These are phyloP conservation scores for Acinonyx jubatus DNA, from an alignment of 2,113 vertebrate species.

Conservation along the genomic window DNA sequence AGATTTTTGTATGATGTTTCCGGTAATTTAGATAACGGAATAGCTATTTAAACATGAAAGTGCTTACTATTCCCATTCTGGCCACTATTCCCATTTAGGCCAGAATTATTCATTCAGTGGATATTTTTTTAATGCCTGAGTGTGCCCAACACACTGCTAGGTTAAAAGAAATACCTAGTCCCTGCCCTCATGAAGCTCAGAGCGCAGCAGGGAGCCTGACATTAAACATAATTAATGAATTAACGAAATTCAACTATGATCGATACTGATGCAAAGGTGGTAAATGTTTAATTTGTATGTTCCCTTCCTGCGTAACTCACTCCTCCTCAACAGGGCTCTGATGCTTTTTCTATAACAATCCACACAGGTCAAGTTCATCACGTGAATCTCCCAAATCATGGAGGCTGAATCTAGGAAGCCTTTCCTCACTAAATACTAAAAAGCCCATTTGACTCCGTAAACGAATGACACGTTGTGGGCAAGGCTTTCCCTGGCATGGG, in stretches of 20 bases:
- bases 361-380: neutral
- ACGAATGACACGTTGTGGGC: neutral
- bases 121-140: neutral
- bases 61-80: constrained; percentile 8
- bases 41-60: neutral
- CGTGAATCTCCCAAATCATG: neutral
- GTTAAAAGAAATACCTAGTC: neutral
- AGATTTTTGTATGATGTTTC: neutral
- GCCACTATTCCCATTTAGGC: neutral
- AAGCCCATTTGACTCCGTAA: neutral
- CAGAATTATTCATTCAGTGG: neutral
- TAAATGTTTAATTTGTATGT: neutral
- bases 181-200: neutral
- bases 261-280: neutral
- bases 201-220: neutral
- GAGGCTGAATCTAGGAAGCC: neutral
- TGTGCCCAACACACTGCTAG: neutral
- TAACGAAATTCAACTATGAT: neutral
- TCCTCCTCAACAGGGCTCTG: neutral
- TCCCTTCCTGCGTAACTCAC: neutral
- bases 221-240: neutral
- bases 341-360: neutral
- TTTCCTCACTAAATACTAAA: neutral
- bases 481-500: neutral
- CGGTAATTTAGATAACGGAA: neutral